A percentile compares a stretch with the other conserved stretches of the same genome.
Evolutionary conservation across 2,113 vertebrate genomes (phyloP).

Genomic region (Campylorhamphus procurvoides): DNA sequence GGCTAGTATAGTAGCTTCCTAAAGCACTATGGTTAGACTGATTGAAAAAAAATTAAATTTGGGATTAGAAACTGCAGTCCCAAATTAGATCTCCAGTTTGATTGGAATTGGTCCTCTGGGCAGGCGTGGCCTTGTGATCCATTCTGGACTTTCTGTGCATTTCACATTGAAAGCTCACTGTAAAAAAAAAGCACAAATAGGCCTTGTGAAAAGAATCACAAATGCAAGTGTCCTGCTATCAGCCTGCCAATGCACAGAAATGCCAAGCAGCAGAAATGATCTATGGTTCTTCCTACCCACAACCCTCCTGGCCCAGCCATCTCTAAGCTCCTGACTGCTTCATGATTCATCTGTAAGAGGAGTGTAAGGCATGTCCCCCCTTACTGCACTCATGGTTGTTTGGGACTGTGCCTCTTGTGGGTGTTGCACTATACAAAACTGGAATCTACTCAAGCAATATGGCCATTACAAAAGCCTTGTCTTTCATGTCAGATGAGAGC

Average conservation of each 20-base stretch:
- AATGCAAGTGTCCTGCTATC: not conserved
- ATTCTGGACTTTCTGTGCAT: not conserved
- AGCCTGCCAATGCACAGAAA: no score
- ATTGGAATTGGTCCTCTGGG: not conserved
- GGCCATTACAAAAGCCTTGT: not conserved
- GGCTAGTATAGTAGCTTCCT: not conserved
- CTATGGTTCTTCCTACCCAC: not conserved
- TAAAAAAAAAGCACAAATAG: not conserved
- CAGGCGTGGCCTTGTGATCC: not conserved
- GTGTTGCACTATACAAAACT: rapidly evolving
- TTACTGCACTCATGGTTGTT: not conserved
- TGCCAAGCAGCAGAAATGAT: not conserved
- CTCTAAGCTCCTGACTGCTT: not conserved
- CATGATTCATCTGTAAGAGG: rapidly evolving
- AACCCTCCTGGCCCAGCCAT: rapidly evolving
- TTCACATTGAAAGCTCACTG: not conserved
- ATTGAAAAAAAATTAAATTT: not conserved
- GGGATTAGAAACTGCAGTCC: not conserved
- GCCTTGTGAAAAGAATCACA: not conserved
- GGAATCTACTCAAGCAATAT: not conserved
- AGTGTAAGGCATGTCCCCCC: not conserved
- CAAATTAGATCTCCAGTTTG: not conserved
- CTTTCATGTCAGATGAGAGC: not conserved
- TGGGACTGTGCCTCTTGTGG: not conserved
- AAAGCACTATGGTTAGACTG: not conserved